Conservation (phyloP, 2,113 vertebrate species). For the Pelecanoides urinatrix region DNA sequence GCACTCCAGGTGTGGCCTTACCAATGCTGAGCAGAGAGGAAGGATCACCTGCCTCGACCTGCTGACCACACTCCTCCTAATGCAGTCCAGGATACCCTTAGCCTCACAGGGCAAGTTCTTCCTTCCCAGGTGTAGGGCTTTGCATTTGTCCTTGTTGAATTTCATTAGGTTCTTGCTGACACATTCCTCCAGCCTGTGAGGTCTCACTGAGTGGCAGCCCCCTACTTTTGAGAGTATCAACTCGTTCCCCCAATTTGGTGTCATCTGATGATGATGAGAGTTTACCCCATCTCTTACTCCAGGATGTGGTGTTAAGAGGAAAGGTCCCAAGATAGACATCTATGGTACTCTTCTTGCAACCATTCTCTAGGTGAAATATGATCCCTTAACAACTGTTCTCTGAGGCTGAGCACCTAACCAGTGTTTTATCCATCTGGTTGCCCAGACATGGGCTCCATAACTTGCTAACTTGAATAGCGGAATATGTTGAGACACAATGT, state of each 20-base stretch:
- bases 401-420: not conserved
- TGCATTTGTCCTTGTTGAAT: not conserved
- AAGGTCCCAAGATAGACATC: not conserved
- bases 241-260: not conserved
- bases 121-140: not conserved
- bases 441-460: not conserved
- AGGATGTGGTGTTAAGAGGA: not conserved
- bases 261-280: not conserved
- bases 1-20: not conserved
- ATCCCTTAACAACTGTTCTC: not conserved
- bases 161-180: not conserved
- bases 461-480: not conserved
- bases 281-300: not conserved
- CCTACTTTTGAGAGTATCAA: not conserved
- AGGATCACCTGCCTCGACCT: not conserved
- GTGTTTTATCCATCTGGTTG: not conserved
- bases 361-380: not conserved
- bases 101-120: not conserved
- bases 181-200: not conserved
- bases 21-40: not conserved
- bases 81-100: not conserved
- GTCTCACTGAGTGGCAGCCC: not conserved
- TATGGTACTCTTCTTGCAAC: accelerated
- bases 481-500: not conserved
- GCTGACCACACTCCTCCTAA: not conserved